Evolutionary conservation across 2,113 vertebrate species (phyloP), one percentile per base, ranked within the genome.

Genomic region (Onychostoma macrolepis): DNA sequence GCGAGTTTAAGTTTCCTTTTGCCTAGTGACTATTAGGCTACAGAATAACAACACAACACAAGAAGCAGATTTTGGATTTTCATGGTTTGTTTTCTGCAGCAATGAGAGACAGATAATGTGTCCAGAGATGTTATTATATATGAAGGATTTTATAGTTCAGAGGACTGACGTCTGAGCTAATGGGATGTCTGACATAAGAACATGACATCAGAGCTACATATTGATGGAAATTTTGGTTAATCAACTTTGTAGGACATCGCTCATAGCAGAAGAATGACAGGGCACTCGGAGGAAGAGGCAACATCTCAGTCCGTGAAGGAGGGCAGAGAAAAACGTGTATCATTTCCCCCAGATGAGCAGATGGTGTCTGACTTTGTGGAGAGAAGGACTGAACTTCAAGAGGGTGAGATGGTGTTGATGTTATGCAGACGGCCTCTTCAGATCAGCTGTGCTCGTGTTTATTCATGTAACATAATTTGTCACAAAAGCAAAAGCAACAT

Each of bases 291-390:
- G 24, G 87, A 80, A 48, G 85, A 91, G 30, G 76, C 30, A 21
- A 8, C 26, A n/a, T 30, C 65, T 48, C 84, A 69, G 79, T 61
- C 36, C 17, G 87, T 88, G 79, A 93, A 87, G 80, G 91, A 92
- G 56, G 74, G 71, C 21, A 92, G 91, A 88, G 90, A 81, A 21
- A 95, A 94, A 87, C 94, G 43, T 43, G 95, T 96, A 86, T 93
- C 94, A 17, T 96, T 96, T 83, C 94, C 95, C 15, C 93, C 94
- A 0, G 95, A 95, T 45, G 94, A 92, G 33, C 88, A 93, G 80
- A 95, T 96, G 10, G 94, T 95, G 28, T 95, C 93, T 0, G 92
- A 92, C 26, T 94, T 94, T 86, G 93, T 92, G 6, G 94, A 95
- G 74, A 89, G 82, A 89, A 88, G 77, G 67, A 85, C 90, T 36